phyloP scores from a whole-genome alignment of 2,797 vertebrate species.

The Falco biarmicus region DNA sequence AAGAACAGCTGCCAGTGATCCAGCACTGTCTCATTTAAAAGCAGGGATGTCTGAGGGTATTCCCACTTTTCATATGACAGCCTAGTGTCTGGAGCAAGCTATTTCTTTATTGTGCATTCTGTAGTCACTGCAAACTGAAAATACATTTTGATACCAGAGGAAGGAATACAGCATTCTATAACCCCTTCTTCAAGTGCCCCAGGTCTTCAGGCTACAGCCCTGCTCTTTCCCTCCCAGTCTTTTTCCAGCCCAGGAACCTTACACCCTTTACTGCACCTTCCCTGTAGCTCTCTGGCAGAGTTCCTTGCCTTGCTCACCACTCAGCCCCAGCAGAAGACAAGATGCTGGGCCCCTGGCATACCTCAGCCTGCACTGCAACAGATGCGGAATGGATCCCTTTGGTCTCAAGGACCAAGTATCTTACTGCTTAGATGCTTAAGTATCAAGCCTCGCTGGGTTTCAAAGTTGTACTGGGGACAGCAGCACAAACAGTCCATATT shows the following conservation, averaged over 20 bases:
- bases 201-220: background rate
- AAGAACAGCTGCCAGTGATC: background rate
- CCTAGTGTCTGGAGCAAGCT: no score
- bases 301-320: background rate
- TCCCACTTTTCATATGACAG: background rate
- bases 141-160: background rate
- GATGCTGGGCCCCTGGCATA: background rate
- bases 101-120: background rate
- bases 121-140: background rate
- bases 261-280: background rate
- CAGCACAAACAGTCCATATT: background rate
- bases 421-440: background rate
- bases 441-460: background rate
- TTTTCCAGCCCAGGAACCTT: background rate
- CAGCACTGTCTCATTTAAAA: background rate
- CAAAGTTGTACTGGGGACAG: background rate
- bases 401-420: background rate
- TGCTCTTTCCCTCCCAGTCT: background rate
- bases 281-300: background rate
- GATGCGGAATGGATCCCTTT: no score
- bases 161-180: background rate
- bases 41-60: background rate
- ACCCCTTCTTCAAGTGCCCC: background rate
- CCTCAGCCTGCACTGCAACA: background rate
- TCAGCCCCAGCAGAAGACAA: accelerated